These are phyloP conservation scores for Cynopterus brachyotis DNA, from an alignment of 2,113 vertebrate species.

Conservation along the genomic window DNA sequence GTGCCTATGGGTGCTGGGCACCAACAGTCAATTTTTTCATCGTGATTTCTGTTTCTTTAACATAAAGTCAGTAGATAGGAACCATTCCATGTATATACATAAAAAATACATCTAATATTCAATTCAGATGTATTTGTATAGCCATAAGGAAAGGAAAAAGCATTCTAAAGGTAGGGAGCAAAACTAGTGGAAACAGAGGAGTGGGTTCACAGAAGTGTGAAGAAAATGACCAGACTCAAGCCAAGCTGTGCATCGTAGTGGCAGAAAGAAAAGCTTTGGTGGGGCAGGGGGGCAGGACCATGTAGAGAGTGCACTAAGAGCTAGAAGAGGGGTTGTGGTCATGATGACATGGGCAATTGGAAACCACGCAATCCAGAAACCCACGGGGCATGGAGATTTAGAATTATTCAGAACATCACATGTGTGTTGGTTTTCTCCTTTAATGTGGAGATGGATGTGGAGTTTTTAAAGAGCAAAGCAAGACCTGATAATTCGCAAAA, in stretches of 20 bases:
- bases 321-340: no score
- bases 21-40: not conserved
- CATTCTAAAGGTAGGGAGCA: not conserved
- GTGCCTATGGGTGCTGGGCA: not conserved
- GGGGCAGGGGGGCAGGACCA: not conserved
- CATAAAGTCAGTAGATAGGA: not conserved
- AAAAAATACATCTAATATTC: not conserved
- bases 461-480: not conserved
- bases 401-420: not conserved
- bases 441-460: not conserved
- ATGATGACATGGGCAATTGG: not conserved
- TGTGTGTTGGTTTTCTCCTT: not conserved
- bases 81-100: not conserved
- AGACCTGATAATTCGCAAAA: not conserved
- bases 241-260: not conserved
- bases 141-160: not conserved
- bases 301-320: not conserved
- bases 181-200: not conserved
- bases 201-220: not conserved
- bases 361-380: not conserved
- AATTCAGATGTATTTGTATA: not conserved
- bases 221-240: not conserved
- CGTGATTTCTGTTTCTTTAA: not conserved
- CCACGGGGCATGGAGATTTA: not conserved
- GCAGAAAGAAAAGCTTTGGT: not conserved